A percentile compares a stretch with the other conserved stretches of the same genome.
phyloP scores from a whole-genome alignment of 1,140 invertebrate species.

The Elysia chlorotica region DNA sequence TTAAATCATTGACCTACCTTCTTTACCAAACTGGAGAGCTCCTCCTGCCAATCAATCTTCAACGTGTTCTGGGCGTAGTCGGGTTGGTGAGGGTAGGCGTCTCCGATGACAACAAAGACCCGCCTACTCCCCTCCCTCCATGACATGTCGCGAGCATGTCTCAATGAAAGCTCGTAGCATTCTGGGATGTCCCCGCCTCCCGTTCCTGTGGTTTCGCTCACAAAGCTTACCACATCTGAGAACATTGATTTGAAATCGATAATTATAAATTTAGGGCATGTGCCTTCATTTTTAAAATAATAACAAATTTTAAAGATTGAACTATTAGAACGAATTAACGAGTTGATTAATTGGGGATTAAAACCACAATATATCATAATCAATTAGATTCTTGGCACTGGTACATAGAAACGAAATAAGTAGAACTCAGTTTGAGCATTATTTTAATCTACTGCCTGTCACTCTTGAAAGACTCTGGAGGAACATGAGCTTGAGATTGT shows the following conservation, averaged over 20 bases:
- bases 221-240: conserved; percentile 40
- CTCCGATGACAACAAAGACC: conserved; percentile 54
- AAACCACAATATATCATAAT: too few relatives aligned
- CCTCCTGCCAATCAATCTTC: conserved; percentile 49
- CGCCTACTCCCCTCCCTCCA: conserved; percentile 43
- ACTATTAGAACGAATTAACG: too few relatives aligned
- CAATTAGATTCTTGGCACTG: too few relatives aligned
- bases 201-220: conserved; percentile 41
- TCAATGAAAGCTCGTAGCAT: conserved; percentile 48
- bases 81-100: conserved; percentile 49
- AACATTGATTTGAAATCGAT: conserved; percentile 41
- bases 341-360: too few relatives aligned
- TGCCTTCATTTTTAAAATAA: too few relatives aligned
- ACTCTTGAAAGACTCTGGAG: too few relatives aligned
- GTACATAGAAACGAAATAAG: too few relatives aligned
- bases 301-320: too few relatives aligned
- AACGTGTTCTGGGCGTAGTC: conserved; percentile 38
- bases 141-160: conserved; percentile 27
- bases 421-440: too few relatives aligned
- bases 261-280: too few relatives aligned
- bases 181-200: conserved; percentile 47
- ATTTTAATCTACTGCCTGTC: too few relatives aligned
- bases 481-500: too few relatives aligned
- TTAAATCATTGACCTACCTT: conserved; percentile 21
- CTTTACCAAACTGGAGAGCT: conserved; percentile 23